A percentile compares a stretch with the other conserved stretches of the same genome.
Conservation (phyloP, 2,797 vertebrate species). For the Labroides dimidiatus region DNA sequence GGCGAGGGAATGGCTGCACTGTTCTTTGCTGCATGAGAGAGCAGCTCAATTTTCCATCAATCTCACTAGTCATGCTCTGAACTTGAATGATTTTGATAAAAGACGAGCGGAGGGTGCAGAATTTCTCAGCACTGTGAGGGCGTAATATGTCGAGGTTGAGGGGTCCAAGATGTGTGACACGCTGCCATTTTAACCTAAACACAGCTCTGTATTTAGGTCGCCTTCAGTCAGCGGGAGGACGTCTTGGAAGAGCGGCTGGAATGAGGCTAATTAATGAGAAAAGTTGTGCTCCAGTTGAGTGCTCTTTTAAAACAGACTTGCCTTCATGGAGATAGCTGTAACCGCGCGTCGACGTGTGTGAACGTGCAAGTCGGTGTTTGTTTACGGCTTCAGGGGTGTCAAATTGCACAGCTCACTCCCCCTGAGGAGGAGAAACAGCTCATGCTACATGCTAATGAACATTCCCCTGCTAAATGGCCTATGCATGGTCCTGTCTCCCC, state of each 20-base stretch:
- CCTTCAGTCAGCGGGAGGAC: constrained; percentile 28
- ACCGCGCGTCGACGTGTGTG: constrained; percentile 42
- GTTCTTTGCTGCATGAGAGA: constrained; percentile 85
- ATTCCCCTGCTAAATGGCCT: constrained; percentile 74
- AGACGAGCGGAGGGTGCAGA: constrained; percentile 71
- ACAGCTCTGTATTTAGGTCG: constrained; percentile 23
- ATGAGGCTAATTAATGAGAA: constrained; percentile 69
- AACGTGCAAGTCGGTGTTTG: constrained; percentile 62
- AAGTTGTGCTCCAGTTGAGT: constrained; percentile 58
- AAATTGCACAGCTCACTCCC: constrained; percentile 61
- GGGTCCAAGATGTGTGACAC: constrained; percentile 39
- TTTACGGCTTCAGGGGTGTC: constrained; percentile 71
- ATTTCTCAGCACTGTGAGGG: constrained; percentile 59
- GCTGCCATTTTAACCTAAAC: constrained; percentile 36
- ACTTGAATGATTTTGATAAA: constrained; percentile 81
- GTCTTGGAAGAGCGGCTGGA: constrained; percentile 24
- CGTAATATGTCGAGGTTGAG: constrained; percentile 61
- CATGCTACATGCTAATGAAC: constrained; percentile 82
- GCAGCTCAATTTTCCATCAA: constrained; percentile 89
- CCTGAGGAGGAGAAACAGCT: constrained; percentile 49
- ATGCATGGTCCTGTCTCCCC: constrained; percentile 52
- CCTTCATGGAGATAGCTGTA: constrained; percentile 28
- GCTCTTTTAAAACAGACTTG: constrained; percentile 51
- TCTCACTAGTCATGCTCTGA: constrained; percentile 88
- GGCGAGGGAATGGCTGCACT: constrained; percentile 83